Conservation (phyloP, 2,888 invertebrate species). For the Eubasilissa splendida region DNA sequence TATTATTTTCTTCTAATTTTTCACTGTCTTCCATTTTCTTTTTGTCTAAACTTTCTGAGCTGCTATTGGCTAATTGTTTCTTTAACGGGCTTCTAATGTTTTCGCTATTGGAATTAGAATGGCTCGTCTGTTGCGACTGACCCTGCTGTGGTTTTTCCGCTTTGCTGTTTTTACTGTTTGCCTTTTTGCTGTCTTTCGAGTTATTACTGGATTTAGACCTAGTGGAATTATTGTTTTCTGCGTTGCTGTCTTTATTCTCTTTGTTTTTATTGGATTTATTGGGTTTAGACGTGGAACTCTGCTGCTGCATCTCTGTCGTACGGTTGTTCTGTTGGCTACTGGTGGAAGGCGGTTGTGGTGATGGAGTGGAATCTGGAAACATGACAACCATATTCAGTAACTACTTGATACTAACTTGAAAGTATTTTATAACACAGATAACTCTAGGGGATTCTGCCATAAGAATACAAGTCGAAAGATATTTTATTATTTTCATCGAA, state of each 20-base stretch:
- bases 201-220: background rate
- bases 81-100: slow-evolving; percentile 42
- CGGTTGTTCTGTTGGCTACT: slow-evolving; percentile 4
- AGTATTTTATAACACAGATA: too few species aligned
- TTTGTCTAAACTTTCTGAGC: slow-evolving; percentile 38
- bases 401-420: too few species aligned
- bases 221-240: slow-evolving; percentile 31
- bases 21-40: slow-evolving; percentile 56
- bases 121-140: background rate
- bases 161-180: slow-evolving; percentile 40
- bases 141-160: slow-evolving; percentile 47
- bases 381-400: background rate
- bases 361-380: slow-evolving; percentile 52
- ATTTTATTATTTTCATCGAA: too few species aligned
- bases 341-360: slow-evolving; percentile 50
- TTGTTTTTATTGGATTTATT: slow-evolving; percentile 66
- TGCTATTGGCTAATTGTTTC: slow-evolving; percentile 59
- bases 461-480: too few species aligned
- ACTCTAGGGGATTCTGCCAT: too few species aligned
- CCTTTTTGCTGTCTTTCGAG: slow-evolving; percentile 29
- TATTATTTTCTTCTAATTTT: slow-evolving; percentile 34
- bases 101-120: slow-evolving; percentile 33
- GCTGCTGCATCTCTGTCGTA: background rate
- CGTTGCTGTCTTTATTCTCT: slow-evolving; percentile 62
- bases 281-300: slow-evolving; percentile 62